A percentile compares a stretch with the other conserved stretches of the same genome.
Evolutionary conservation across 2,113 vertebrate species (phyloP).

Genomic region (Alexandromys fortis): DNA sequence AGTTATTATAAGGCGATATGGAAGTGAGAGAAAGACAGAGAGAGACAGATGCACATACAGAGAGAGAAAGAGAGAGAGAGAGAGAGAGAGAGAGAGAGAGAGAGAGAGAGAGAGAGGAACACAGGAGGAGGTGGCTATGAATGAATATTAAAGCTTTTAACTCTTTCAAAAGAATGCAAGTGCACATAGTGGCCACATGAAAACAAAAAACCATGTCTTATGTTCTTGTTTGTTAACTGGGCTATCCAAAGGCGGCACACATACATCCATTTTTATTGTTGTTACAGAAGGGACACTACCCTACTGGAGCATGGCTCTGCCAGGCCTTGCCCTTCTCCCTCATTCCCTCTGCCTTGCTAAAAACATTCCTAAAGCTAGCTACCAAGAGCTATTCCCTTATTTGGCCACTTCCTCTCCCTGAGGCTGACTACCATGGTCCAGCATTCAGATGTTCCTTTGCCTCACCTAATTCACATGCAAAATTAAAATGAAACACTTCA

Average conservation of each 20-base stretch:
- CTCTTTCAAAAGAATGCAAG: neutral
- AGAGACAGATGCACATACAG: neutral
- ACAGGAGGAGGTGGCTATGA: neutral
- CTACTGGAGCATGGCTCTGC: neutral
- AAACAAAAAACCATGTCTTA: neutral
- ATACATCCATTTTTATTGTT: neutral
- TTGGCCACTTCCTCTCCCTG: neutral
- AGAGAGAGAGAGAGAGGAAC: neutral
- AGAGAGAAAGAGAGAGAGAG: neutral
- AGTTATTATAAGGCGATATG: neutral
- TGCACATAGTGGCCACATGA: no score
- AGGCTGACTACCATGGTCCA: neutral
- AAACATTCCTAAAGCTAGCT: neutral
- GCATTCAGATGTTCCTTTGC: neutral
- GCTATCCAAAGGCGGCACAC: neutral
- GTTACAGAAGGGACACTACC: neutral
- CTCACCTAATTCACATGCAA: neutral
- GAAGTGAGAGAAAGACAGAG: neutral
- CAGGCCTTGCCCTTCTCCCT: neutral
- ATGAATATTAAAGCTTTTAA: neutral
- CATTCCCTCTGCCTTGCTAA: neutral
- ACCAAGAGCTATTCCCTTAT: neutral
- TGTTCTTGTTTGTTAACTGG: neutral
- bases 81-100: neutral
- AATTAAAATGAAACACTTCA: neutral